phyloP scores from a whole-genome alignment of 2,113 vertebrate genomes.

The Scomber japonicus region DNA sequence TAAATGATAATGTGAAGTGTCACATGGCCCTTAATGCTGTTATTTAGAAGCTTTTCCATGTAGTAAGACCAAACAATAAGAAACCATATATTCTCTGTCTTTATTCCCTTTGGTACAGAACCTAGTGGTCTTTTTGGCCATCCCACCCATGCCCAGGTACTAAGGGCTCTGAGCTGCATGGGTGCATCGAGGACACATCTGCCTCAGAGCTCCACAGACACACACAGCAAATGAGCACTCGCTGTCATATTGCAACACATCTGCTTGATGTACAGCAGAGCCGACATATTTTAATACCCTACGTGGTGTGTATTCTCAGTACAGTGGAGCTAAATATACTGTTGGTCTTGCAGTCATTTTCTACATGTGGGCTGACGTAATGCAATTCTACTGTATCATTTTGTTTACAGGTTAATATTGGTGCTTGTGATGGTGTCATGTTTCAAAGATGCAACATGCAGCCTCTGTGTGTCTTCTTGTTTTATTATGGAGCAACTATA shows the following conservation, averaged over 20 bases:
- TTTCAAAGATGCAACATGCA: neutral
- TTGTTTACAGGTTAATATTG: neutral
- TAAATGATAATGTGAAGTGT: slow-evolving; percentile 14
- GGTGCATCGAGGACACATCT: slow-evolving; percentile 74
- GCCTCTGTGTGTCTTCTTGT: neutral
- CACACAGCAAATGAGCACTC: slow-evolving; percentile 69
- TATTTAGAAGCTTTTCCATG: neutral
- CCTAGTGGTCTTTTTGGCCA: slow-evolving; percentile 1
- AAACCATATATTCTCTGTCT: neutral
- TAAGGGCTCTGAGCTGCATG: slow-evolving; percentile 27
- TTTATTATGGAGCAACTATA: slow-evolving; percentile 28
- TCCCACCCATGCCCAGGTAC: slow-evolving; percentile 34
- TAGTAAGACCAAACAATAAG: neutral
- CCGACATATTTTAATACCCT: slow-evolving; percentile 66
- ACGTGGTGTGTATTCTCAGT: slow-evolving; percentile 33
- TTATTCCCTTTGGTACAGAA: slow-evolving; percentile 14
- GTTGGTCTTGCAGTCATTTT: slow-evolving; percentile 3
- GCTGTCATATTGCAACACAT: slow-evolving; percentile 70
- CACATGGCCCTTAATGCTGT: neutral
- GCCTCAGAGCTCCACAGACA: slow-evolving; percentile 62
- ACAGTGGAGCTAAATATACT: slow-evolving; percentile 27
- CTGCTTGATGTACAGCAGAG: slow-evolving; percentile 63
- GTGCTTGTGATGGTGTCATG: neutral
- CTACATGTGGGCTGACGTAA: slow-evolving; percentile 35
- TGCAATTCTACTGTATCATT: neutral